These are phyloP conservation scores for Caradrina kadenii DNA, from an alignment of 2,888 invertebrate genomes.

Conservation along the genomic window DNA sequence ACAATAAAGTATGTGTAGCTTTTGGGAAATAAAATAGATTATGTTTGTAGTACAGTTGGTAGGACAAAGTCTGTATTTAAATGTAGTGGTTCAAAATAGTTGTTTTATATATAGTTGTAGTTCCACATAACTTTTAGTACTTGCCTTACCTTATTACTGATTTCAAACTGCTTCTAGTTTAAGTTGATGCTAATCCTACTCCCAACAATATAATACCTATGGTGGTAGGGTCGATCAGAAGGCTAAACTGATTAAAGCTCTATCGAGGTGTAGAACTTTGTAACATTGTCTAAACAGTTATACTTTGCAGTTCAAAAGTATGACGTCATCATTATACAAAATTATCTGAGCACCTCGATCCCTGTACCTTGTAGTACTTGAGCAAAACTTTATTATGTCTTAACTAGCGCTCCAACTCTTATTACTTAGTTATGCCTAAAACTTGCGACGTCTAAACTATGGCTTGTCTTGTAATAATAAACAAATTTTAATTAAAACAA, in stretches of 20 bases:
- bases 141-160: neutral
- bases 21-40: neutral
- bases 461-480: slow-evolving; percentile 58
- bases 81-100: neutral
- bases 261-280: neutral
- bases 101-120: neutral
- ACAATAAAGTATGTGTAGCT: neutral
- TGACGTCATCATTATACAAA: slow-evolving; percentile 9
- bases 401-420: slow-evolving; percentile 69
- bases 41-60: neutral
- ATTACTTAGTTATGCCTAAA: slow-evolving; percentile 74
- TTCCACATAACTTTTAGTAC: neutral
- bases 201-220: no score
- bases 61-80: neutral
- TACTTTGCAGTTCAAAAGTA: neutral
- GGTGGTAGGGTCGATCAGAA: no score
- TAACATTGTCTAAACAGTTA: neutral
- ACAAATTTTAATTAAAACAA: slow-evolving; percentile 61
- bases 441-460: slow-evolving; percentile 65
- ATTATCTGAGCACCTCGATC: slow-evolving; percentile 25
- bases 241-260: neutral
- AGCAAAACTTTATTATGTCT: slow-evolving; percentile 71
- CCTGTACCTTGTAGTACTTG: slow-evolving; percentile 48
- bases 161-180: neutral
- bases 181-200: no score